phyloP scores from a whole-genome alignment of 2,888 invertebrate genomes.

The Mythimna albipuncta region DNA sequence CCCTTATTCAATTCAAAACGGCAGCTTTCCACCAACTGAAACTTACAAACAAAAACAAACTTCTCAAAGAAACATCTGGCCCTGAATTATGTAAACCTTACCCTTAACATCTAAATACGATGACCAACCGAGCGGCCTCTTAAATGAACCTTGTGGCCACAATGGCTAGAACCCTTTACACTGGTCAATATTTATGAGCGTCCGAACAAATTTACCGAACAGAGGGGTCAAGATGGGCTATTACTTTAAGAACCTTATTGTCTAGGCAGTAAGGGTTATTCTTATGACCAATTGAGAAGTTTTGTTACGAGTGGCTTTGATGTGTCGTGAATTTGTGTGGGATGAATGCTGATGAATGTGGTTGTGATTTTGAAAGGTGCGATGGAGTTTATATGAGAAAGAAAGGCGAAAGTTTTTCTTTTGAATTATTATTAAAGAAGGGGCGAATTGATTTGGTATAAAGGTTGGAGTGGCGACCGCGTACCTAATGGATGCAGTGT shows the following conservation, averaged over 20 bases:
- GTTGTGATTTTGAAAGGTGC: slow-evolving; percentile 55
- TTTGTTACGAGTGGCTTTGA: slow-evolving; percentile 61
- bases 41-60: slow-evolving; percentile 50
- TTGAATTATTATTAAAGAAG: background rate
- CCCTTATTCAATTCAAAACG: slow-evolving; percentile 40
- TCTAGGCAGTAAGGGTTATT: slow-evolving; percentile 45
- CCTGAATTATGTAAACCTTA: slow-evolving; percentile 77
- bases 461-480: background rate
- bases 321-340: slow-evolving; percentile 62
- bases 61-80: slow-evolving; percentile 64
- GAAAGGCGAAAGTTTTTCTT: background rate
- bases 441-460: background rate
- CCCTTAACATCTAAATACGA: slow-evolving; percentile 65
- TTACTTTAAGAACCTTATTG: slow-evolving; percentile 45
- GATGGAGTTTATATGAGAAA: slow-evolving; percentile 8
- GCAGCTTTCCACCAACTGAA: slow-evolving; percentile 3
- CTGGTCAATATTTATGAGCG: slow-evolving; percentile 82
- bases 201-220: slow-evolving; percentile 76
- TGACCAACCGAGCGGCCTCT: slow-evolving; percentile 75
- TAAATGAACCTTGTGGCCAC: slow-evolving; percentile 78
- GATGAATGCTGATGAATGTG: slow-evolving; percentile 72
- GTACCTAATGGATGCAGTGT: no score
- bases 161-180: slow-evolving; percentile 76
- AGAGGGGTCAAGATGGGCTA: slow-evolving; percentile 42
- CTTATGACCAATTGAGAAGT: slow-evolving; percentile 26